These are phyloP conservation scores for Blastomussa wellsi DNA, from an alignment of 92 coral and sea anemone species.

Conservation along the genomic window DNA sequence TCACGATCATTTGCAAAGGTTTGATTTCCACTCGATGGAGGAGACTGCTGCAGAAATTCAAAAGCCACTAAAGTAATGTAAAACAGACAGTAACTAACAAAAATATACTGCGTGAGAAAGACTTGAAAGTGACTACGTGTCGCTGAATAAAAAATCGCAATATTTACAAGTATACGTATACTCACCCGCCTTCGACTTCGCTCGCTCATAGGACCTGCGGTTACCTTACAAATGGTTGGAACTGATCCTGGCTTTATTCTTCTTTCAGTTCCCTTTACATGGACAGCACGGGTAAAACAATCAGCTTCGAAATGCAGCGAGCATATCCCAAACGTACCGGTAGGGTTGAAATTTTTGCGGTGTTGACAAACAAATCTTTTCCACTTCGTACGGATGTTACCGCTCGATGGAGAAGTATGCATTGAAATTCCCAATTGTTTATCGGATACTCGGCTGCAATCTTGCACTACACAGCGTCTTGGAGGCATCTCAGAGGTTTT, in stretches of 20 bases:
- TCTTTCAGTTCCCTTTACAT: slow-evolving; percentile 11
- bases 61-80: slow-evolving; percentile 6
- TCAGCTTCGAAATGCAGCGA: background rate
- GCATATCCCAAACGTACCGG: background rate
- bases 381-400: background rate
- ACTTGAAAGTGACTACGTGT: slow-evolving; percentile 26
- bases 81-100: slow-evolving; percentile 9
- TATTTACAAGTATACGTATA: too few relatives aligned
- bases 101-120: slow-evolving; percentile 5
- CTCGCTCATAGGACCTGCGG: background rate
- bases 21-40: slow-evolving; percentile 8
- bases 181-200: slow-evolving; percentile 4
- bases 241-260: slow-evolving; percentile 14
- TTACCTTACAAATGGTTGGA: slow-evolving; percentile 2
- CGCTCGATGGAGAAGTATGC: background rate
- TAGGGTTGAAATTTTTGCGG: background rate
- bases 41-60: slow-evolving; percentile 1
- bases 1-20: slow-evolving; percentile 6
- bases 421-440: slow-evolving; percentile 15
- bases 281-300: slow-evolving; percentile 15
- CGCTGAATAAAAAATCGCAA: background rate
- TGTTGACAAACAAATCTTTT: slow-evolving; percentile 14
- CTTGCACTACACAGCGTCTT: slow-evolving; percentile 21
- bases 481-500: slow-evolving; percentile 12
- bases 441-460: slow-evolving; percentile 23